phyloP scores from a whole-genome alignment of 2,113 vertebrate genomes.

The Chaetura pelagica region DNA sequence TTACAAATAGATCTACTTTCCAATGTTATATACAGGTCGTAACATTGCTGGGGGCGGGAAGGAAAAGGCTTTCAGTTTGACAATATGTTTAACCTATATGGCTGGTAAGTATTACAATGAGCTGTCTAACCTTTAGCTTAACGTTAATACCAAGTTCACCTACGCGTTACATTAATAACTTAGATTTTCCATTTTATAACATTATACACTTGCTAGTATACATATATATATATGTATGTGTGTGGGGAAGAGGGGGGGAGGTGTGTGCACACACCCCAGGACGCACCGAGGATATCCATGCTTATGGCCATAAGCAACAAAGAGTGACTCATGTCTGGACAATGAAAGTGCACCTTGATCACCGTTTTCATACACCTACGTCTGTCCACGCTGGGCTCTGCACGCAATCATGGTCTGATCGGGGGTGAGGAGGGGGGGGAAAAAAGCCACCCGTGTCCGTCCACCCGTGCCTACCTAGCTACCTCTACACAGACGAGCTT shows the following conservation, averaged over 20 bases:
- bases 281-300: constrained; percentile 76
- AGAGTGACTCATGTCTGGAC: constrained; percentile 77
- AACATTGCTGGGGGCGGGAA: constrained; percentile 1
- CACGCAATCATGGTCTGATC: neutral
- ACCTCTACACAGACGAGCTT: neutral
- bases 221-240: constrained; percentile 76
- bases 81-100: constrained; percentile 80
- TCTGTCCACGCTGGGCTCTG: constrained; percentile 1
- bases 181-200: constrained; percentile 86
- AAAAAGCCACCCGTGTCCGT: neutral
- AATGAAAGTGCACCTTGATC: constrained; percentile 80
- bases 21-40: constrained; percentile 78
- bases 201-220: constrained; percentile 84
- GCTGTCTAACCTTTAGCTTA: constrained; percentile 74
- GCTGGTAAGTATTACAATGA: constrained; percentile 74
- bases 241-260: neutral
- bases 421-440: neutral
- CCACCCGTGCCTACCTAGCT: constrained; percentile 20
- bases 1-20: constrained; percentile 81
- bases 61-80: constrained; percentile 65
- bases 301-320: constrained; percentile 80
- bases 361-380: constrained; percentile 56
- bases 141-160: constrained; percentile 83
- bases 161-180: constrained; percentile 93
- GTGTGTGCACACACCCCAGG: constrained; percentile 58